phyloP scores from a whole-genome alignment of 30 jellyfish, hydroid and myxozoan genomes.

The Hydractinia symbiolongicarpus region DNA sequence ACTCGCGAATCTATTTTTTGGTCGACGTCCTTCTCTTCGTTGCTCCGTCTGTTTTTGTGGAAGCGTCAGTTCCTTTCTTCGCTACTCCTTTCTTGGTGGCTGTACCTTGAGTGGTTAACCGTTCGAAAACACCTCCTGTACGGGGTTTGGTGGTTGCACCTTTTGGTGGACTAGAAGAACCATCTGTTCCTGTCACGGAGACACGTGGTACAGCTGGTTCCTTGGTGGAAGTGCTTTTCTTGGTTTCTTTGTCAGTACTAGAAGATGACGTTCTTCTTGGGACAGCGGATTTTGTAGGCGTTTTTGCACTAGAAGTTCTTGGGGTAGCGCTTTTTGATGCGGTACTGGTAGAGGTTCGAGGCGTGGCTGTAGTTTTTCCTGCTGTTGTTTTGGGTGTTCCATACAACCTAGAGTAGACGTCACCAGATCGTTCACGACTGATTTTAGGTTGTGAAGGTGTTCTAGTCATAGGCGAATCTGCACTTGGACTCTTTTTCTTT shows the following conservation, averaged over 20 bases:
- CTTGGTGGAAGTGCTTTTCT: conserved; percentile 25
- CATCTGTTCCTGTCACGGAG: conserved; percentile 27
- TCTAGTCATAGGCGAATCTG: conserved; percentile 40
- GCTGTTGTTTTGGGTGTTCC: conserved; percentile 38
- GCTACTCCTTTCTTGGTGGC: conserved; percentile 60
- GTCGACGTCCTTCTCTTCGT: too few species aligned
- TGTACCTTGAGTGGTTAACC: conserved; percentile 57
- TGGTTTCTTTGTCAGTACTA: conserved; percentile 10
- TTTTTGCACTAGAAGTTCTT: conserved; percentile 27
- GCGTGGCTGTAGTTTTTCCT: conserved; percentile 18
- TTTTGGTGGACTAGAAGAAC: conserved; percentile 37
- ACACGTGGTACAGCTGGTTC: neutral
- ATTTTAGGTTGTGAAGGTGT: conserved; percentile 62
- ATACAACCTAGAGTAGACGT: conserved; percentile 81
- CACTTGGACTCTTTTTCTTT: conserved; percentile 34
- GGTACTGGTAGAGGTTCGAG: conserved; percentile 29
- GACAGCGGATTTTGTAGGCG: conserved; percentile 26
- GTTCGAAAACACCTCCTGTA: conserved; percentile 65
- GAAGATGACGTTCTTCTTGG: conserved; percentile 13
- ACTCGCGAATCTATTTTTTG: neutral
- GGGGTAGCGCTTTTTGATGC: conserved; percentile 10
- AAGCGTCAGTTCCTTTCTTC: neutral
- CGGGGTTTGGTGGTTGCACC: conserved; percentile 37
- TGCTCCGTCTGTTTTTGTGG: too few species aligned
- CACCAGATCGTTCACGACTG: conserved; percentile 88